Conservation (phyloP, 2,113 vertebrate genomes). For the Cheirogaleus medius region DNA sequence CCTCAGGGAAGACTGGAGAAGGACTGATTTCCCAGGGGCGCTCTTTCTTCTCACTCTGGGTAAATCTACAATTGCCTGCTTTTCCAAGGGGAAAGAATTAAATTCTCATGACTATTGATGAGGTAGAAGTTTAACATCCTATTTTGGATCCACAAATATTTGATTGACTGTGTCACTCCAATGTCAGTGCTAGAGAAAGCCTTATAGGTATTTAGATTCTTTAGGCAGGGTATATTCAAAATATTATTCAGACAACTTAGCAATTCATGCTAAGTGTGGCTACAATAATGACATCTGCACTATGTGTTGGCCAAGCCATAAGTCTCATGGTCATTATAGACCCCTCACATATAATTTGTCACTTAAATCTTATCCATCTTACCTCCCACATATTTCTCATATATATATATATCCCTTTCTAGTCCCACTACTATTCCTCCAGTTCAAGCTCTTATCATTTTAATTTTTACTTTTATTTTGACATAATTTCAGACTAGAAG, state of each 20-base stretch:
- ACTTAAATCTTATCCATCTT: not conserved
- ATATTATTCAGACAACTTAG: not conserved
- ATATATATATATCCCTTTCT: not conserved
- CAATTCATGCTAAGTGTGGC: not conserved
- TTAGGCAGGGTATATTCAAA: not conserved
- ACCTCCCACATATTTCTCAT: not conserved
- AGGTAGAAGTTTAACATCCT: constrained; percentile 4
- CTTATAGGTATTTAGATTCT: not conserved
- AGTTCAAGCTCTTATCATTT: not conserved
- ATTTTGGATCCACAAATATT: constrained; percentile 20
- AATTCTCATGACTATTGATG: not conserved
- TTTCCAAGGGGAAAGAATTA: constrained; percentile 5
- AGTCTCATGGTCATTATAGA: not conserved
- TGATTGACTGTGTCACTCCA: not conserved
- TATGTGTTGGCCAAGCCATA: not conserved
- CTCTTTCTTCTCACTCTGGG: not conserved
- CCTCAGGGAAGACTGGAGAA: not conserved
- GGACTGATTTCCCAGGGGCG: not conserved
- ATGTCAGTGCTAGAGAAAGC: not conserved
- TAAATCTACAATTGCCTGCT: not conserved
- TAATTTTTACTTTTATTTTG: constrained; percentile 23
- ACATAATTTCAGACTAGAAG: constrained; percentile 17
- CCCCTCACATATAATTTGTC: not conserved
- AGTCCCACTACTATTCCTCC: not conserved
- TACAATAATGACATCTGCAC: not conserved